Evolutionary conservation across 2,888 invertebrate genomes (phyloP).

Genomic region (Lithosia quadra): DNA sequence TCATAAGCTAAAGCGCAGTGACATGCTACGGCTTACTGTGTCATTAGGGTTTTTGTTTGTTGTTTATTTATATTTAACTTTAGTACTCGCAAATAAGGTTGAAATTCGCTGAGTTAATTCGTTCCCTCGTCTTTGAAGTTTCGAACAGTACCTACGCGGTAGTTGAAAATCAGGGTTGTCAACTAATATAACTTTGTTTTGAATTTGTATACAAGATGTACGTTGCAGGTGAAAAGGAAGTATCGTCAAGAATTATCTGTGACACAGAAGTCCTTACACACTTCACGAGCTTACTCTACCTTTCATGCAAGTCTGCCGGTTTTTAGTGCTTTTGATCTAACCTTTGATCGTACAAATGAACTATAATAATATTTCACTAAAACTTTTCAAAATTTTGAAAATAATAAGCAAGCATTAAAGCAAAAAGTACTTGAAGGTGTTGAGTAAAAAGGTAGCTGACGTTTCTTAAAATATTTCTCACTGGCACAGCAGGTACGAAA

Average conservation of each 20-base stretch:
- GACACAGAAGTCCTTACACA: no score
- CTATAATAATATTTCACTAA: no score
- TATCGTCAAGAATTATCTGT: no score
- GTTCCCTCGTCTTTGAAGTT: neutral
- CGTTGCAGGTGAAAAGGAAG: no score
- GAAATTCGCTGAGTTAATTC: constrained; percentile 22
- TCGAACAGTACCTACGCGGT: constrained; percentile 27
- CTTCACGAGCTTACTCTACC: no score
- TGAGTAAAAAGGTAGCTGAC: constrained; percentile 29
- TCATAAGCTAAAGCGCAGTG: constrained; percentile 58
- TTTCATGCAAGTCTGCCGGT: no score
- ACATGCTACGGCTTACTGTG: constrained; percentile 50
- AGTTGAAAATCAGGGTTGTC: constrained; percentile 49
- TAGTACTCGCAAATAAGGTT: constrained; percentile 33
- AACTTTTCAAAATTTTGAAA: neutral
- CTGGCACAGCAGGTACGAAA: constrained; percentile 41
- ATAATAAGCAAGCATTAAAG: neutral
- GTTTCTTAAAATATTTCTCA: constrained; percentile 29
- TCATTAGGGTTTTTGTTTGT: constrained; percentile 19
- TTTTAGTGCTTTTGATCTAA: no score
- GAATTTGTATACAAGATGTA: no score
- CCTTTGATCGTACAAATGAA: no score
- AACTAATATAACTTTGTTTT: constrained; percentile 15
- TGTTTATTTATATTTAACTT: constrained; percentile 17
- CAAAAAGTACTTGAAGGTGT: neutral